phyloP scores from a whole-genome alignment of 2,888 invertebrate genomes.

The Boloria euphrosyne region DNA sequence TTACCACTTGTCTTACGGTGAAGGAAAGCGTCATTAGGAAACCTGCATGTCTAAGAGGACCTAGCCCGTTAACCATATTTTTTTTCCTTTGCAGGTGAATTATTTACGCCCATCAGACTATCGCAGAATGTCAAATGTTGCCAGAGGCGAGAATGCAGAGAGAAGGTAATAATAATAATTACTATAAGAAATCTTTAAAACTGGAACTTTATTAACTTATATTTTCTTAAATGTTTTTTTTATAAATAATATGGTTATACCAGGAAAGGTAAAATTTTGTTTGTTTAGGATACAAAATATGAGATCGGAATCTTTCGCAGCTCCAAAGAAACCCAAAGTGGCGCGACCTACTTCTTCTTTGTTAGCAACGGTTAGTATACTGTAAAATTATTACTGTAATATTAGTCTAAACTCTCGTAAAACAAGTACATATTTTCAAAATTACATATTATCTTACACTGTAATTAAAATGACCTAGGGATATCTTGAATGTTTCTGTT shows the following conservation, averaged over 20 bases:
- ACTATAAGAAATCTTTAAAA: neutral
- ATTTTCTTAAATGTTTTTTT: conserved; percentile 3
- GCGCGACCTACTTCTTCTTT: conserved; percentile 32
- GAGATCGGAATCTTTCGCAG: conserved; percentile 47
- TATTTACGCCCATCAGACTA: conserved; percentile 82
- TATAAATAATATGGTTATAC: conserved; percentile 1
- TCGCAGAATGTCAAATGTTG: conserved; percentile 80
- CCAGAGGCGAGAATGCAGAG: conserved; percentile 73
- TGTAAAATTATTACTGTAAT: neutral
- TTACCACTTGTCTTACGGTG: no score
- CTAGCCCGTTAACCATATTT: no score
- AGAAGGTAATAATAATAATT: conserved; percentile 53
- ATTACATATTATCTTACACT: no score
- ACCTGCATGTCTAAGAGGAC: no score
- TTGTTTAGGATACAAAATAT: conserved; percentile 64
- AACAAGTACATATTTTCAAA: no score
- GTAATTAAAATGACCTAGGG: no score
- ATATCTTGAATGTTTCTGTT: no score
- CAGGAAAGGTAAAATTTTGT: conserved; percentile 4
- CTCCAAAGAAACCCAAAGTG: conserved; percentile 24
- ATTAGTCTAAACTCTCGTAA: neutral
- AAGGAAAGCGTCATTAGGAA: no score
- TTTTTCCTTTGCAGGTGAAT: conserved; percentile 55
- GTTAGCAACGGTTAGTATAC: conserved; percentile 27
- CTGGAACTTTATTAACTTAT: neutral